Percentiles rank a stretch among this genome's conserved stretches.
Evolutionary conservation across 2,113 vertebrate species (phyloP).

Genomic region (Epinephelus moara): DNA sequence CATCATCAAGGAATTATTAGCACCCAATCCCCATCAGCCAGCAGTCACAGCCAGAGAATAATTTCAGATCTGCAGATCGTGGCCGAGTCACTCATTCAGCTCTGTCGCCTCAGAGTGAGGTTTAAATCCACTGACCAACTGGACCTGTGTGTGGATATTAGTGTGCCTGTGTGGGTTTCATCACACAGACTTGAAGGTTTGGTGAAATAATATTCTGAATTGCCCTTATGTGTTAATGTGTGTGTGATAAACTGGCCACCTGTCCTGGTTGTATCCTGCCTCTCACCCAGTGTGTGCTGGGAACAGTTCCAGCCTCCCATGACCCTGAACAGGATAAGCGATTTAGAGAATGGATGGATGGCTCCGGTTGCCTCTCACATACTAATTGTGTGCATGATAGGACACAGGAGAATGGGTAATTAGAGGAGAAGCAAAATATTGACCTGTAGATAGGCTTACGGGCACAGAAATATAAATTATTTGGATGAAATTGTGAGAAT

Average conservation of each 20-base stretch:
- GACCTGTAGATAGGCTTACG: neutral
- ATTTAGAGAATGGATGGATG: neutral
- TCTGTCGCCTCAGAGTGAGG: neutral
- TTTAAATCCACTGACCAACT: neutral
- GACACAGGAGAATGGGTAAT: neutral
- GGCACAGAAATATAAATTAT: neutral
- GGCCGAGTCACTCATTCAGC: neutral
- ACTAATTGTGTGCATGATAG: neutral
- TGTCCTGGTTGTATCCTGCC: neutral
- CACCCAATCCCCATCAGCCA: neutral
- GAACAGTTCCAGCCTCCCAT: constrained; percentile 9
- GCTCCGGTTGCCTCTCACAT: neutral
- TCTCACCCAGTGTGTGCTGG: neutral
- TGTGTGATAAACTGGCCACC: neutral
- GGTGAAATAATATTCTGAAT: neutral
- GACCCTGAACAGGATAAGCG: neutral
- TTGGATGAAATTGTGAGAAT: neutral
- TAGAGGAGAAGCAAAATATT: neutral
- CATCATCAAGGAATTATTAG: constrained; percentile 41
- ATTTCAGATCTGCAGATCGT: neutral
- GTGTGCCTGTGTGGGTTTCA: neutral
- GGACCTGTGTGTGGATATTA: neutral
- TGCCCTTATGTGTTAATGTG: neutral
- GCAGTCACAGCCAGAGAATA: neutral
- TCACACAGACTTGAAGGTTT: neutral